Conservation (phyloP, 2,888 invertebrate genomes). For the Camptogramma bilineatum region DNA sequence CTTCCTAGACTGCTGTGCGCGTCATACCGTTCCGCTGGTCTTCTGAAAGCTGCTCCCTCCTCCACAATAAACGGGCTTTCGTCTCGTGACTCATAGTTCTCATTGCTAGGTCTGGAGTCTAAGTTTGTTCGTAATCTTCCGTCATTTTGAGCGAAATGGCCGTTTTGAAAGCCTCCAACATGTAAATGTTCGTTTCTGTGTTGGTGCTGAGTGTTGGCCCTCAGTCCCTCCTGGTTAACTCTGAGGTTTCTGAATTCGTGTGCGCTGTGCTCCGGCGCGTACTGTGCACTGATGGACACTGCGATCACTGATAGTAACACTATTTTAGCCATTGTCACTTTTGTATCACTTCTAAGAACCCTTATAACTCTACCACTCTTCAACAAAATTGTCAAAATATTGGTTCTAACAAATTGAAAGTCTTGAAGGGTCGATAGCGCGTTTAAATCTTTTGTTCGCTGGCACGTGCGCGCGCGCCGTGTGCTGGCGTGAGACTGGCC, state of each 20-base stretch:
- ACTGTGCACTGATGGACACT: constrained; percentile 35
- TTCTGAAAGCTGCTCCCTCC: constrained; percentile 30
- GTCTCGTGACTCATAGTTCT: constrained; percentile 12
- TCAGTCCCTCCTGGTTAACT: constrained; percentile 3
- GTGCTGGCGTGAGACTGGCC: constrained; percentile 28
- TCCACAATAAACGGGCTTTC: constrained; percentile 18
- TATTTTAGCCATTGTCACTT: constrained; percentile 35
- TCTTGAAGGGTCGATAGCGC: neutral
- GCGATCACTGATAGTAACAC: constrained; percentile 25
- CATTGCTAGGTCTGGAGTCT: constrained; percentile 9
- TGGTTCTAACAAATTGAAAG: neutral
- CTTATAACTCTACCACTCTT: constrained; percentile 3
- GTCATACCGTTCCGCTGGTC: constrained; percentile 14
- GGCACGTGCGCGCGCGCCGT: constrained; percentile 37
- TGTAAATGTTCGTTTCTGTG: neutral
- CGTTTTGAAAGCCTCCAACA: constrained; percentile 29
- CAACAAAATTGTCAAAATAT: neutral
- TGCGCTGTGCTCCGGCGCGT: constrained; percentile 12
- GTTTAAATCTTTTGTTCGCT: constrained; percentile 13
- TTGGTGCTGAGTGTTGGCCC: neutral
- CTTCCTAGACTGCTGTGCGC: constrained; percentile 27
- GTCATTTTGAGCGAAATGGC: constrained; percentile 21
- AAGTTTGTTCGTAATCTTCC: constrained; percentile 30
- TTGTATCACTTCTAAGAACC: constrained; percentile 25
- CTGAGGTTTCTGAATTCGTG: neutral